These are phyloP conservation scores for Apis laboriosa DNA, from an alignment of 1,140 invertebrate species.

Conservation along the genomic window DNA sequence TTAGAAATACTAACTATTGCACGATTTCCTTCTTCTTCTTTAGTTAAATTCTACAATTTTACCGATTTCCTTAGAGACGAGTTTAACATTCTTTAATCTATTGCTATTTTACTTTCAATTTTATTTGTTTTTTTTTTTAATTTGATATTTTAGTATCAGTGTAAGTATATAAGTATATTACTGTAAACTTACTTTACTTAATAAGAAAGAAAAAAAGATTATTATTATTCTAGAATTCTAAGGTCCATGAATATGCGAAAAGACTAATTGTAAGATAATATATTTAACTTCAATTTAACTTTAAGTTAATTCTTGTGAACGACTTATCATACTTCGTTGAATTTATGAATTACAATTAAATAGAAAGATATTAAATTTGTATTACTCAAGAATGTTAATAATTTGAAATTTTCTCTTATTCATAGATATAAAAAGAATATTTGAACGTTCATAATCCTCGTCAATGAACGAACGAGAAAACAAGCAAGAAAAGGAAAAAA, in stretches of 20 bases:
- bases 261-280: no score
- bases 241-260: no score
- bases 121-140: neutral
- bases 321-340: no score
- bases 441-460: neutral
- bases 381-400: neutral
- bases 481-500: neutral
- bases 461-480: neutral
- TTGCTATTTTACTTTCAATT: neutral
- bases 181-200: no score
- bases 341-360: no score
- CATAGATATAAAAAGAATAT: no score
- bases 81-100: neutral
- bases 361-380: no score
- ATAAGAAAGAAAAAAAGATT: no score
- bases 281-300: no score
- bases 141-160: neutral
- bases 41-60: neutral
- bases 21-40: neutral
- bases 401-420: neutral
- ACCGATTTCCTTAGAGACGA: neutral
- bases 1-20: conserved; percentile 25
- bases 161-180: no score
- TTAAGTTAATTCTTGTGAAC: no score
- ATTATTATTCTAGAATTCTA: no score